Conservation (phyloP, 2,113 vertebrate genomes). For the Carassius auratus region DNA sequence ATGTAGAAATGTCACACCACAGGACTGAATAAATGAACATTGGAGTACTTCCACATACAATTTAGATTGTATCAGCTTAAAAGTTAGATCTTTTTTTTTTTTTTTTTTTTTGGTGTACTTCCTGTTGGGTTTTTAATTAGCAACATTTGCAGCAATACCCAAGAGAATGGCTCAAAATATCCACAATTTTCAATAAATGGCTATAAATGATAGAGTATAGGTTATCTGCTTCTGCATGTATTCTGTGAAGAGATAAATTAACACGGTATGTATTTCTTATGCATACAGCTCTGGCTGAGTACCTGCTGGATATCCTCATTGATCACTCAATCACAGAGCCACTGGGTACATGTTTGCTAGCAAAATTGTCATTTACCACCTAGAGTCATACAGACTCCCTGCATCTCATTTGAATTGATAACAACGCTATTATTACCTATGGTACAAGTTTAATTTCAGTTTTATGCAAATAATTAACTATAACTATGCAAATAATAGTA, state of each 20-base stretch:
- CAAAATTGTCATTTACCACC: constrained; percentile 37
- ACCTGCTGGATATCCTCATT: constrained; percentile 17
- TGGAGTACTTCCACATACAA: not conserved
- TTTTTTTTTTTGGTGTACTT: not conserved
- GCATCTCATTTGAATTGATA: constrained; percentile 20
- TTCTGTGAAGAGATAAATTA: not conserved
- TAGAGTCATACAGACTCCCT: constrained; percentile 3
- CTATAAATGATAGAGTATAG: not conserved
- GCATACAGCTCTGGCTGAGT: not conserved
- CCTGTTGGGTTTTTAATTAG: not conserved
- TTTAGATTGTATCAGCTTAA: not conserved
- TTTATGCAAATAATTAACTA: not conserved
- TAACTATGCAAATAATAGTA: not conserved
- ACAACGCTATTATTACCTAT: not conserved
- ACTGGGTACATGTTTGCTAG: constrained; percentile 34
- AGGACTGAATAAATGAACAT: not conserved
- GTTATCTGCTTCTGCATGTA: not conserved
- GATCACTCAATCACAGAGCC: constrained; percentile 23
- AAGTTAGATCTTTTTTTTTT: not conserved
- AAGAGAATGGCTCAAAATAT: not conserved
- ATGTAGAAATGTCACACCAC: not conserved
- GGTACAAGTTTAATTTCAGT: constrained; percentile 2
- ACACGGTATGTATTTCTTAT: constrained; percentile 3
- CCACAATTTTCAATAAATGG: not conserved
- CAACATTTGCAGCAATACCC: not conserved